A percentile compares a stretch with the other conserved stretches of the same genome.
Conservation (phyloP, 1,140 invertebrate genomes). For the Cepaea nemoralis region DNA sequence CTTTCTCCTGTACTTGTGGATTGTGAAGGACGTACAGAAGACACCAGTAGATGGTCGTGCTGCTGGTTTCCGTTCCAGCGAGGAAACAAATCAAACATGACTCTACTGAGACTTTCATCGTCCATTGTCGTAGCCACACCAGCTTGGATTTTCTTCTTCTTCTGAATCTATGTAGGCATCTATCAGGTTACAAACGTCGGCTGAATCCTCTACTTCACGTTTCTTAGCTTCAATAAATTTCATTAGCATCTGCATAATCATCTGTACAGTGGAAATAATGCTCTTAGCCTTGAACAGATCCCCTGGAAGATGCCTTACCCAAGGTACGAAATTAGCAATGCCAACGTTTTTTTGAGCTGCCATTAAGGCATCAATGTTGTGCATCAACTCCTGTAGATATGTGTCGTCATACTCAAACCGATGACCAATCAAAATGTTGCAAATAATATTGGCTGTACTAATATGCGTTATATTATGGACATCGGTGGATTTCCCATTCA, state of each 20-base stretch:
- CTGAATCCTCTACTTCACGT: neutral
- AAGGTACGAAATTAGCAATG: neutral
- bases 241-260: neutral
- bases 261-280: neutral
- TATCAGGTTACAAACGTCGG: neutral
- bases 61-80: slow-evolving; percentile 50
- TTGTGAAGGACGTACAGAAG: slow-evolving; percentile 74
- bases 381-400: slow-evolving; percentile 38
- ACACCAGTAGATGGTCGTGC: slow-evolving; percentile 73
- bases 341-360: neutral
- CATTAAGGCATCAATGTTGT: neutral
- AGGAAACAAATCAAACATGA: slow-evolving; percentile 79
- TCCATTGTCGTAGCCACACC: neutral
- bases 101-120: slow-evolving; percentile 38
- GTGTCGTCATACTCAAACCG: slow-evolving; percentile 74
- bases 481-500: slow-evolving; percentile 35
- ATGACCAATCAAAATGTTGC: slow-evolving; percentile 85
- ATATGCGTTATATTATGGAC: slow-evolving; percentile 43
- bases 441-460: slow-evolving; percentile 80
- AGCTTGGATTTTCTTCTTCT: neutral
- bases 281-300: neutral
- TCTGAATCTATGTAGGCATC: neutral
- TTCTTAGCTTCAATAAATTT: neutral
- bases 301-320: neutral
- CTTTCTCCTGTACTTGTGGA: slow-evolving; percentile 75